A percentile compares a stretch with the other conserved stretches of the same genome.
Conservation (phyloP, 2,888 invertebrate genomes). For the Kryphioiulus occultus region DNA sequence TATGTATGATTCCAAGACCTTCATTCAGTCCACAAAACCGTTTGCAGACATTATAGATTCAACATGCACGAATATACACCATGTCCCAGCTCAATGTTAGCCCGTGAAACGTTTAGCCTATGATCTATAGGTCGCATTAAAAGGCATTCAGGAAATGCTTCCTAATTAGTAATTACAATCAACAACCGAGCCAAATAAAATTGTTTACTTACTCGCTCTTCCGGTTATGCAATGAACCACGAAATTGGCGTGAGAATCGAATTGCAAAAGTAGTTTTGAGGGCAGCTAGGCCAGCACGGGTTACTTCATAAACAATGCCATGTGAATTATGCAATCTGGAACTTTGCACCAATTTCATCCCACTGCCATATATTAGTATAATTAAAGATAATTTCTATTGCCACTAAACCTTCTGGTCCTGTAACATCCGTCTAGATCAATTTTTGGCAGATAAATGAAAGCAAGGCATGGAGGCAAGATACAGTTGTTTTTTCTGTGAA, state of each 20-base stretch:
- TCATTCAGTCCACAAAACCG: background rate
- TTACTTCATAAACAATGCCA: background rate
- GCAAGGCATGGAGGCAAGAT: background rate
- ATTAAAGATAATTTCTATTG: background rate
- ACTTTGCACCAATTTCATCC: background rate
- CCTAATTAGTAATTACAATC: constrained; percentile 2
- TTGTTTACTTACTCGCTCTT: constrained; percentile 29
- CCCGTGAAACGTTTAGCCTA: background rate
- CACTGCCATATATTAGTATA: background rate
- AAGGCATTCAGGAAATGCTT: background rate
- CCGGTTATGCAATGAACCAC: background rate
- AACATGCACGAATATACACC: background rate
- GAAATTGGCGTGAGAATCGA: background rate
- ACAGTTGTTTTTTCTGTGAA: background rate
- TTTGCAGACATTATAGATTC: background rate
- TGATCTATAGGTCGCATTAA: too few relatives aligned
- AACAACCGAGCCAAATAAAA: background rate
- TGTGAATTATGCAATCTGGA: background rate
- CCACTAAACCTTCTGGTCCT: background rate
- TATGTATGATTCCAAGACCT: background rate
- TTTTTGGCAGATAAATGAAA: background rate
- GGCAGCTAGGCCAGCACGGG: background rate
- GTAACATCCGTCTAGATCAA: background rate
- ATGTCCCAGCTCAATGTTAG: background rate
- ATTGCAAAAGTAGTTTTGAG: background rate